These are phyloP conservation scores for Capitella teleta DNA, from an alignment of 1,140 invertebrate genomes.

Conservation along the genomic window DNA sequence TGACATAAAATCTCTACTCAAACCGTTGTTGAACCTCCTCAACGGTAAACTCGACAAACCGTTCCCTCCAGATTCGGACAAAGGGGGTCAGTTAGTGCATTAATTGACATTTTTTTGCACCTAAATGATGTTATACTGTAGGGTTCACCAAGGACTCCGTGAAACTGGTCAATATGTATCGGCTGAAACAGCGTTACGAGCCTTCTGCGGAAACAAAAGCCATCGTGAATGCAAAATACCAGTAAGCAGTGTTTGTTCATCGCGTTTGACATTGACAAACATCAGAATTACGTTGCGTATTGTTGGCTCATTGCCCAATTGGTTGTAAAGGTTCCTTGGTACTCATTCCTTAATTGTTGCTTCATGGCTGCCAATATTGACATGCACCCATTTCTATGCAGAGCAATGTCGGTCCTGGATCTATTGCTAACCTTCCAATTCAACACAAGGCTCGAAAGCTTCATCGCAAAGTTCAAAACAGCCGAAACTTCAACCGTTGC, in stretches of 20 bases:
- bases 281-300: not conserved
- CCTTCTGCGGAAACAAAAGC: slow-evolving; percentile 27
- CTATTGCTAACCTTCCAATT: slow-evolving; percentile 37
- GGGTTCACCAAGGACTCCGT: slow-evolving; percentile 22
- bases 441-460: slow-evolving; percentile 32
- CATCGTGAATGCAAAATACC: slow-evolving; percentile 36
- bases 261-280: not conserved
- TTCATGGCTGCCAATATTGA: not conserved
- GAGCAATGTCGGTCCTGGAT: slow-evolving; percentile 32
- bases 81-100: slow-evolving; percentile 7
- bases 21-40: slow-evolving; percentile 13
- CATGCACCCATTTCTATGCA: no score
- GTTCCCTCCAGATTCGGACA: slow-evolving; percentile 12
- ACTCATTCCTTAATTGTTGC: no score
- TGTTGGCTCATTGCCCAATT: not conserved
- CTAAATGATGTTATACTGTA: not conserved
- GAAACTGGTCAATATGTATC: slow-evolving; percentile 26
- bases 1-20: slow-evolving; percentile 9
- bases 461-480: slow-evolving; percentile 35
- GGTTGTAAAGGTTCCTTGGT: no score
- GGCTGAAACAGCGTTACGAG: slow-evolving; percentile 21
- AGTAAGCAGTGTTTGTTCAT: slow-evolving; percentile 21
- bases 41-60: slow-evolving; percentile 14
- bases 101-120: not conserved
- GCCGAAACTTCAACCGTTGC: slow-evolving; percentile 22